Evolutionary conservation across 2,797 vertebrate species (phyloP), one percentile per base, ranked within the genome.

Genomic region (Rhabdomys pumilio): DNA sequence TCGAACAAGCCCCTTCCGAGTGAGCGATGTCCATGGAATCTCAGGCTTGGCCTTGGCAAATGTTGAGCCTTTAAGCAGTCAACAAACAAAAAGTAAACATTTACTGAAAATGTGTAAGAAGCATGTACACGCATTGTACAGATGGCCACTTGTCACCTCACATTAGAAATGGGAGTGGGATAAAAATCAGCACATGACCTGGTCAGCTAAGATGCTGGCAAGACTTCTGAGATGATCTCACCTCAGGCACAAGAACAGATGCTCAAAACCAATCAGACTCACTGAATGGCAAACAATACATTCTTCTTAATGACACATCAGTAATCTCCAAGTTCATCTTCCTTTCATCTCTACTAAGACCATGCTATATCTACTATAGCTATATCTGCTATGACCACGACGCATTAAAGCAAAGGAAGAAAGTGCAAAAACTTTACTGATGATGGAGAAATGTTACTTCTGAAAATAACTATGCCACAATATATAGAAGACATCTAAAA

Each of bases 41-140:
- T 99, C 99, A 3, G 99, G 99, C 98, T 99, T 99, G 97, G 99
- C 99, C 99, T 99, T 99, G 98, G 99, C 99, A 98, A 99, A 99
- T 0, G 99, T 99, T 55, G 99, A 99, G 94, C 99, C 99, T 99
- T 97, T 61, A 88, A 91, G 97, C 0, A 92, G 0, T 84, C 22
- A 79, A 91, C 15, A 90, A 95, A 75, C 65, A 92, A 75, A 85
- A 83, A 69, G 93, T 10, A 87, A 41, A 41, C 24, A 73, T 29
- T 65, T 75, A 57, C 59, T 75, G 59, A 75, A 72, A 75, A 76
- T 76, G 24, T 6, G 2, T 50, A 75, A 75, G 53, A 93, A 76
- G 77, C 44, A 83, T 57, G 29, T 61, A 82, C 44, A 44, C 29
- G 44, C 8, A 34, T 14, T 63, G 14, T 59, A 53, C 26, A 47